phyloP scores from a whole-genome alignment of 2,113 vertebrate species.

The Anarhynchus alexandrinus region DNA sequence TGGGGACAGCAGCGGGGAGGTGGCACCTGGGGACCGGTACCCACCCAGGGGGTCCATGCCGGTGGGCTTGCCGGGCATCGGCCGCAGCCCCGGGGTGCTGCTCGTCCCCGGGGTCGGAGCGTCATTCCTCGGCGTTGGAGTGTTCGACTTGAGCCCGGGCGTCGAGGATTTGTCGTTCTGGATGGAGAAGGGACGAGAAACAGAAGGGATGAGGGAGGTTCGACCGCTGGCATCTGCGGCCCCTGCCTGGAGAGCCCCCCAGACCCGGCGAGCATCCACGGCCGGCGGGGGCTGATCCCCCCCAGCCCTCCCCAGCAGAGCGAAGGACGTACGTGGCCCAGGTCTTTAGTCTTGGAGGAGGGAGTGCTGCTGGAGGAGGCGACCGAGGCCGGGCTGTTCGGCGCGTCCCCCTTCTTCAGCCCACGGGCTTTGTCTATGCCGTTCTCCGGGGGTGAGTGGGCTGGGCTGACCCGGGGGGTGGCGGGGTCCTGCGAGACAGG shows the following conservation, averaged over 20 bases:
- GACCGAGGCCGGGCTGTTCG: conserved; percentile 93
- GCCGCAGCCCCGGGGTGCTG: conserved; percentile 90
- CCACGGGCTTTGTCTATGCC: conserved; percentile 90
- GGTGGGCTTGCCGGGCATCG: conserved; percentile 88
- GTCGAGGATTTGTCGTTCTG: conserved; percentile 98
- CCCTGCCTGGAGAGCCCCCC: background rate
- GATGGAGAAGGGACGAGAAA: background rate
- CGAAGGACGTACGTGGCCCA: conserved; percentile 80
- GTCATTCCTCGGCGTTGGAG: conserved; percentile 90
- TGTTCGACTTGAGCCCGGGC: conserved; percentile 94
- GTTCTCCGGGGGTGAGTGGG: conserved; percentile 92
- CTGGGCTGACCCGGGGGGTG: conserved; percentile 89
- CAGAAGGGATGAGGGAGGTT: background rate
- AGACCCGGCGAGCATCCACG: accelerated
- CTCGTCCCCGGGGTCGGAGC: conserved; percentile 95
- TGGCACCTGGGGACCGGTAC: accelerated
- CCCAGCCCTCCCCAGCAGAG: background rate
- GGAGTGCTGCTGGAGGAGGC: conserved; percentile 97
- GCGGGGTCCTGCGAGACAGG: conserved; percentile 80
- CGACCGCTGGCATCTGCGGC: accelerated
- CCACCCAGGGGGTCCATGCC: conserved; percentile 88
- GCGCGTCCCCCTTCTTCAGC: conserved; percentile 88
- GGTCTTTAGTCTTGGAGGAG: conserved; percentile 95
- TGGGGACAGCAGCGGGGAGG: background rate
- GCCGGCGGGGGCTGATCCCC: background rate